Conservation (phyloP, 2,113 vertebrate genomes). For the Myotis brandtii region DNA sequence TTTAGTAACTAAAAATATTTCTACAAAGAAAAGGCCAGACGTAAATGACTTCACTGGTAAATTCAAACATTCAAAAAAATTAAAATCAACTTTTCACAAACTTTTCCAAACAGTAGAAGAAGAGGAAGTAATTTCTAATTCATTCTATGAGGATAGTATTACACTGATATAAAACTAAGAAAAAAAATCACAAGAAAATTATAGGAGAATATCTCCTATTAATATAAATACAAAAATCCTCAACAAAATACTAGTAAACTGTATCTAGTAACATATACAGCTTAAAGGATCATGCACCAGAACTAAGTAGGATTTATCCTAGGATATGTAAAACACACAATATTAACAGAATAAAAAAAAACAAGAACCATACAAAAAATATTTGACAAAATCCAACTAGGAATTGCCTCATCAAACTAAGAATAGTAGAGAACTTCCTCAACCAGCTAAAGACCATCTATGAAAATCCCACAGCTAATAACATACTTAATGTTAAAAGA, state of each 20-base stretch:
- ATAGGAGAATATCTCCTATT: background rate
- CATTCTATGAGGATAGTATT: background rate
- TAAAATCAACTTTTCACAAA: background rate
- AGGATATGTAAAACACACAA: background rate
- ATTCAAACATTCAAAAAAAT: slow-evolving; percentile 7
- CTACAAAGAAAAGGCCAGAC: background rate
- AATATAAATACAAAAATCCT: background rate
- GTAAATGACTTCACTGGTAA: background rate
- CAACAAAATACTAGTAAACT: background rate
- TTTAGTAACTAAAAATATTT: background rate
- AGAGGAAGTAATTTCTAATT: background rate
- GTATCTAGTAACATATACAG: background rate
- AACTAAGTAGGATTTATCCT: background rate
- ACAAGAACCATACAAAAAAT: background rate
- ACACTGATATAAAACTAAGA: background rate
- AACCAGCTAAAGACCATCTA: background rate
- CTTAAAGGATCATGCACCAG: background rate
- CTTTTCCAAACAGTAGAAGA: background rate
- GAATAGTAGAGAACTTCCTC: background rate
- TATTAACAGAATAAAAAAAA: background rate
- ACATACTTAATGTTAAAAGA: background rate
- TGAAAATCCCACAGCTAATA: background rate
- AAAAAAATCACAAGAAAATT: background rate
- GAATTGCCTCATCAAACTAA: background rate
- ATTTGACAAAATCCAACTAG: background rate